Evolutionary conservation across 1,140 invertebrate genomes (phyloP).

Genomic region (Drosophila subpulchrella): DNA sequence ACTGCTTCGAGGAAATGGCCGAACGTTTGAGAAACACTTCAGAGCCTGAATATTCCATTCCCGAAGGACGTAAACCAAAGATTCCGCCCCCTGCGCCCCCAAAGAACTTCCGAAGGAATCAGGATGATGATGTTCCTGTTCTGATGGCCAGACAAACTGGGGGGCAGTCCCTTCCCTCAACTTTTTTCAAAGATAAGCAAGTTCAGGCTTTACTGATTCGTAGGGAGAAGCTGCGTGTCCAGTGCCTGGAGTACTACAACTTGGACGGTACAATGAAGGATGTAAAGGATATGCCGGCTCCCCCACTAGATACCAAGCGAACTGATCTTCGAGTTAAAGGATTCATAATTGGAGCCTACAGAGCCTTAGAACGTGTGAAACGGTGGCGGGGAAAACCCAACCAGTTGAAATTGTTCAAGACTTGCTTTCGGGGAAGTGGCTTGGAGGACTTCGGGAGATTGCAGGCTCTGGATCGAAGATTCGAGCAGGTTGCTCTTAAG

Average conservation of each 20-base stretch:
- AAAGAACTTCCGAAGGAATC: neutral
- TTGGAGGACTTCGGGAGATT: neutral
- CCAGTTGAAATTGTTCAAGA: conserved; percentile 18
- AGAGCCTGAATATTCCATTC: neutral
- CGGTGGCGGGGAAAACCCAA: conserved; percentile 29
- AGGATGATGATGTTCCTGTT: neutral
- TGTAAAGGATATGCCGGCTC: neutral
- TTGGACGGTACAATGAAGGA: conserved; percentile 18
- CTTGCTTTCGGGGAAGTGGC: conserved; percentile 5
- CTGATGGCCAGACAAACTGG: neutral
- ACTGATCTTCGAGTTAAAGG: neutral
- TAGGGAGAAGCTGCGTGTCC: conserved; percentile 4
- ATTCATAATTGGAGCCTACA: conserved; percentile 4
- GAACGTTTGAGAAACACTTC: neutral
- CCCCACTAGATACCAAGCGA: neutral
- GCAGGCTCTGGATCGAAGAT: conserved; percentile 16
- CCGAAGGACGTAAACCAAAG: neutral
- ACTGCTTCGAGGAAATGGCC: conserved; percentile 27
- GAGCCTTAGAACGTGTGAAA: conserved; percentile 23
- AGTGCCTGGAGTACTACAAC: conserved; percentile 37
- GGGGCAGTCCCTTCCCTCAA: neutral
- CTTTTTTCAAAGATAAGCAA: neutral
- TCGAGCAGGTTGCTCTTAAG: conserved; percentile 19
- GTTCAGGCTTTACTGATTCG: neutral
- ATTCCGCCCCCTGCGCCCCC: neutral